These are phyloP conservation scores for Cephus runcator DNA, from an alignment of 2,888 invertebrate genomes.

Conservation along the genomic window DNA sequence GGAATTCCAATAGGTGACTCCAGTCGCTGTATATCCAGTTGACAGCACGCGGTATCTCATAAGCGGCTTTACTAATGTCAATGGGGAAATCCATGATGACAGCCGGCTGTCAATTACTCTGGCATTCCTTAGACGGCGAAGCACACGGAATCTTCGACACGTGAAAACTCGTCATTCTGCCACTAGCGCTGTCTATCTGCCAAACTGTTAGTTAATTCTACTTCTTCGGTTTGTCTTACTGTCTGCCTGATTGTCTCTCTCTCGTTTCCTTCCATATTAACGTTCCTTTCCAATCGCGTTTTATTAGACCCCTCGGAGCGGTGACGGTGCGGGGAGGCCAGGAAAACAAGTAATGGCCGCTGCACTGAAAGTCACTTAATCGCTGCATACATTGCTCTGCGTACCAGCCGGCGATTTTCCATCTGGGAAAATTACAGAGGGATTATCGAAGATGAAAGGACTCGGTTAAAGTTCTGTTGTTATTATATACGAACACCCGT, in stretches of 20 bases:
- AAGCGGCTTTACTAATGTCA: background rate
- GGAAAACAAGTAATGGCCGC: background rate
- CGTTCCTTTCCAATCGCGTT: background rate
- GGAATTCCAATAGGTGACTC: background rate
- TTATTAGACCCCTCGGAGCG: background rate
- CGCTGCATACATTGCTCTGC: background rate
- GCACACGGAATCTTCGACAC: background rate
- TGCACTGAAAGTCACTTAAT: background rate
- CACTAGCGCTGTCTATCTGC: background rate
- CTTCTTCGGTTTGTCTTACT: no score
- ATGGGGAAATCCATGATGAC: background rate
- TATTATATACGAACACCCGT: background rate
- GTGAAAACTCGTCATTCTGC: background rate
- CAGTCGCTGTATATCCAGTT: background rate
- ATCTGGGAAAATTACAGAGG: conserved; percentile 14
- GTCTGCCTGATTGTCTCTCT: no score
- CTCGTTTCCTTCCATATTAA: background rate
- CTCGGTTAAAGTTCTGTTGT: conserved; percentile 9
- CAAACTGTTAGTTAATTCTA: background rate
- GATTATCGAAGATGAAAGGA: conserved; percentile 12
- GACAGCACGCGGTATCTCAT: background rate
- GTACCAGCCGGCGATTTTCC: background rate
- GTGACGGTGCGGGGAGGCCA: background rate
- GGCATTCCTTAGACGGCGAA: background rate
- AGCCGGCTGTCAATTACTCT: background rate